Percentiles rank a stretch among this genome's conserved stretches.
These are phyloP conservation scores for Lysandra bellargus DNA, from an alignment of 2,888 invertebrate genomes.

Conservation along the genomic window DNA sequence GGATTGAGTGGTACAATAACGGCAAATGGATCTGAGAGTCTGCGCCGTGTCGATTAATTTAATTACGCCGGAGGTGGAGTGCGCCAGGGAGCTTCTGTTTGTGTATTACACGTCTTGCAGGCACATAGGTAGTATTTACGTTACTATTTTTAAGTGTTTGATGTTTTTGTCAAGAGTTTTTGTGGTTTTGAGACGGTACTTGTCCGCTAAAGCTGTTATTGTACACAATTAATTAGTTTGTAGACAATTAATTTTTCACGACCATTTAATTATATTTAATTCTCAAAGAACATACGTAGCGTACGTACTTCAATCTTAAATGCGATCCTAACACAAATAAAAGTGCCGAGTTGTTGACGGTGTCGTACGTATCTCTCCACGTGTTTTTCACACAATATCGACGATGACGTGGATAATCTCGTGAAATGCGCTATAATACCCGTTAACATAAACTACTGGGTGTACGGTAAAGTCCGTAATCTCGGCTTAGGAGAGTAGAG, in stretches of 20 bases:
- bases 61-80: conserved; percentile 66
- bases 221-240: too few species aligned
- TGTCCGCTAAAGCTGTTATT: background rate
- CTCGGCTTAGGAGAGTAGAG: conserved; percentile 28
- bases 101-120: conserved; percentile 37
- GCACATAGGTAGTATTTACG: conserved; percentile 8
- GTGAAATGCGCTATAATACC: conserved; percentile 13
- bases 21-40: conserved; percentile 75
- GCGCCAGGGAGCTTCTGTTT: conserved; percentile 45
- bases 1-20: conserved; percentile 68
- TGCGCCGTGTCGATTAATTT: conserved; percentile 72
- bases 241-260: background rate
- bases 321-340: background rate
- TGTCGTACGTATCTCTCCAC: background rate
- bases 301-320: background rate
- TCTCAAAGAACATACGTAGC: too few species aligned
- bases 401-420: conserved; percentile 35
- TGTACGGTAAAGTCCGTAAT: conserved; percentile 21
- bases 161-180: too few species aligned
- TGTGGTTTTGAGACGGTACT: background rate
- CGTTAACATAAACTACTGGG: conserved; percentile 15
- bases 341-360: background rate
- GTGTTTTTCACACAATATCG: conserved; percentile 25
- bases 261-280: too few species aligned
- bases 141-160: background rate